Base-by-base conservation (phyloP, 2,113 vertebrate genomes). In the Pantherophis guttatus region DNA sequence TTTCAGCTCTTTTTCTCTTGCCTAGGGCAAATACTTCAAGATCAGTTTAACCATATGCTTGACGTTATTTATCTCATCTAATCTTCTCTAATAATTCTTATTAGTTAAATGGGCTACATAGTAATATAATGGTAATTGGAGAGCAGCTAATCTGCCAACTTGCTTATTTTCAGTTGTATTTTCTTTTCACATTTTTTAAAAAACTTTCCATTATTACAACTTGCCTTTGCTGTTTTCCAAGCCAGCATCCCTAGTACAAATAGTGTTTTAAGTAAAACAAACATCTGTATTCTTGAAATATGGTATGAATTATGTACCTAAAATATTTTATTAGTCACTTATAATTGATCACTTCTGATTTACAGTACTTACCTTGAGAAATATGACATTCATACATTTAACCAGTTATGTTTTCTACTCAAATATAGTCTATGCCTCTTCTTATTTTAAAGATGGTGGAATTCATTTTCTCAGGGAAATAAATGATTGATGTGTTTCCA, bases 1-100 rank as follows among this genome's bases (percentile, higher is more conserved):
- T 62, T 91, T 87, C 55, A 50, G 8, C 26, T 59, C 13, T 86
- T 87, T 91, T 87, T 85, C 55, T n/a, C 75, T 87, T 12, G 44
- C 81, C 39, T 48, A 59, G 6, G 55, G 55, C 86, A 91, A 91
- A 91, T 91, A 91, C 59, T 91, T 58, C 44, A n/a, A 58, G 54
- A 48, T 44, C 21, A 50, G 58, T 59, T 87, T 91, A 86, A 86
- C 23, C 23, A 17, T 50, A 48, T 62, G 44, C 23, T 59, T 48
- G 23, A 44, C 19, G 13, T 58, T 48, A 86, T 33, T 58, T 59
- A 58, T 86, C 39, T 91, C 39, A 12, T 65, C 19, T 92, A 8
- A 24, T 81, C n/a, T 53, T 39, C 65, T 81, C 50, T 54, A 62
- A 50, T 50, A 59, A 87, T 5, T 59, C 4, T 50, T 52, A 90